Conservation (phyloP, 2,888 invertebrate species). For the Bembecia ichneumoniformis region DNA sequence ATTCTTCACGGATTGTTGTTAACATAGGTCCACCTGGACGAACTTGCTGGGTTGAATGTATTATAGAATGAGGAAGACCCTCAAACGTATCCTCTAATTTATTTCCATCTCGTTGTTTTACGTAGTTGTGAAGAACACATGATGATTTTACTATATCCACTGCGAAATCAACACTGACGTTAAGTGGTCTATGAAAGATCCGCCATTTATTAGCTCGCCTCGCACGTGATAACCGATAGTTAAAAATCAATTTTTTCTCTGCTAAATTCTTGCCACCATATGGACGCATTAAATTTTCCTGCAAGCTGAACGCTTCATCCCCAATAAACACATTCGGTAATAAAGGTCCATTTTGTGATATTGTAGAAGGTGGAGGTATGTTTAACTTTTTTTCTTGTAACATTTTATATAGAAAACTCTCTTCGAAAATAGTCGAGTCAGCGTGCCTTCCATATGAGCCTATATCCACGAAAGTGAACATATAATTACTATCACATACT, state of each 20-base stretch:
- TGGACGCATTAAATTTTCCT: constrained; percentile 6
- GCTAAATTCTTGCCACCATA: constrained; percentile 6
- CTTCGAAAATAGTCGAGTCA: background rate
- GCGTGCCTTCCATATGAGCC: background rate
- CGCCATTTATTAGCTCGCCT: constrained; percentile 7
- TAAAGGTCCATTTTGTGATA: background rate
- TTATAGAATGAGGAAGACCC: no score
- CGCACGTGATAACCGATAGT: constrained; percentile 10
- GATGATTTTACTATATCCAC: constrained; percentile 3
- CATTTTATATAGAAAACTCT: background rate
- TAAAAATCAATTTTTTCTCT: constrained; percentile 5
- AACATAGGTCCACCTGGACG: background rate
- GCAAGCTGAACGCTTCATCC: background rate
- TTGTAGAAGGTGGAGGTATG: background rate
- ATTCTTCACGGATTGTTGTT: background rate
- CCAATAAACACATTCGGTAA: background rate
- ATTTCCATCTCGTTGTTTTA: background rate
- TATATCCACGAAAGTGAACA: background rate
- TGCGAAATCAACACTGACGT: constrained; percentile 1
- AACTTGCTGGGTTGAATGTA: background rate
- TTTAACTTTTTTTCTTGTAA: background rate
- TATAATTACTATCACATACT: constrained; percentile 10
- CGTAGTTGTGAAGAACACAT: constrained; percentile 8
- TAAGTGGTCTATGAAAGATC: constrained; percentile 11
- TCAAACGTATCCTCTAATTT: background rate